Percentiles rank a stretch among this genome's conserved stretches.
Conservation (phyloP, 2,888 invertebrate genomes). For the Tuta absoluta region DNA sequence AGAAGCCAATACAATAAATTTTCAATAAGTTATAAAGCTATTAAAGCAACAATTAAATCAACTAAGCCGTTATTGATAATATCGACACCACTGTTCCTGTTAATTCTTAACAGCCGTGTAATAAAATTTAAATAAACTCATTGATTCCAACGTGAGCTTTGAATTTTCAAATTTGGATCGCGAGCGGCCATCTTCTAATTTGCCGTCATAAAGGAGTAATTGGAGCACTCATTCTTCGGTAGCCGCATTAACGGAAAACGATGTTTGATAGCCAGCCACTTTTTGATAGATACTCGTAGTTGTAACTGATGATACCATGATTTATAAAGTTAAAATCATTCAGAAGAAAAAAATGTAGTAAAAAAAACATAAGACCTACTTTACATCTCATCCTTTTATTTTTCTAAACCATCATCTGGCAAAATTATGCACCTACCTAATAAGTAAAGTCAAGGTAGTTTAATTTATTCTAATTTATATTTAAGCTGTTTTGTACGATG, state of each 20-base stretch:
- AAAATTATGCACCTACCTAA: no score
- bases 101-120: slow-evolving; percentile 53
- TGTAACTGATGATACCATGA: no score
- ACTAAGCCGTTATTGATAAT: slow-evolving; percentile 23
- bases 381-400: no score
- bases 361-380: no score
- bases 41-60: slow-evolving; percentile 19
- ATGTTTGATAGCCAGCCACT: slow-evolving; percentile 47
- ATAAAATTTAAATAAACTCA: slow-evolving; percentile 72
- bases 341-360: no score
- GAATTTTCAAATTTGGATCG: slow-evolving; percentile 70
- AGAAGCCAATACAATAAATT: neutral
- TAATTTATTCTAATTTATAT: slow-evolving; percentile 20
- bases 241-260: slow-evolving; percentile 67
- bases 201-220: slow-evolving; percentile 71
- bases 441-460: no score
- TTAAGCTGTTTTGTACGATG: neutral
- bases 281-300: no score
- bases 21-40: neutral
- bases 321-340: no score
- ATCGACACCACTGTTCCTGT: slow-evolving; percentile 37
- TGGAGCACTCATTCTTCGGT: slow-evolving; percentile 73
- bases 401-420: no score
- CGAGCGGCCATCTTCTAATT: slow-evolving; percentile 71
- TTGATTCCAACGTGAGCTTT: slow-evolving; percentile 67